These are phyloP conservation scores for Pherbina coryleti DNA, from an alignment of 2,888 invertebrate genomes.

Conservation along the genomic window DNA sequence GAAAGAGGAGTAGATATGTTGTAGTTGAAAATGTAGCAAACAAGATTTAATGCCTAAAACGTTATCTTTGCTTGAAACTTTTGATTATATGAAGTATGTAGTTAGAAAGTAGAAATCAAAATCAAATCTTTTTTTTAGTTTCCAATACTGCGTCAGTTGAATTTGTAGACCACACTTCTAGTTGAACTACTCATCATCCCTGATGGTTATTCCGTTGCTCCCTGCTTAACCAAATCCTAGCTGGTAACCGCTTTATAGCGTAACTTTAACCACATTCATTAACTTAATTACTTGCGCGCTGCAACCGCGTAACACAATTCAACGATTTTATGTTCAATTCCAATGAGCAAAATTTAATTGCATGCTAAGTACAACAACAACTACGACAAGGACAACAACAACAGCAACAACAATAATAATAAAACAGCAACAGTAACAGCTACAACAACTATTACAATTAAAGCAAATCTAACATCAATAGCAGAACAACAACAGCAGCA, in stretches of 20 bases:
- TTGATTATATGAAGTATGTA: not conserved
- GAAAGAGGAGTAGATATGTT: not conserved
- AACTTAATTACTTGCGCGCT: conserved; percentile 21
- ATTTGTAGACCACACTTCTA: not conserved
- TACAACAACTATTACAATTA: conserved; percentile 3
- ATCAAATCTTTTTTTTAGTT: not conserved
- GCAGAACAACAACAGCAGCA: not conserved
- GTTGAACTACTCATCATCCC: not conserved
- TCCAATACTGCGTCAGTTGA: not conserved
- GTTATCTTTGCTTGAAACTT: not conserved
- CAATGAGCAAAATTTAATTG: conserved; percentile 19
- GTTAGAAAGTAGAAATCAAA: not conserved
- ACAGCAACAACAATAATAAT: not conserved
- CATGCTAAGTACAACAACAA: conserved; percentile 6
- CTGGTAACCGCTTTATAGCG: not conserved
- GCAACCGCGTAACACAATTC: conserved; percentile 24
- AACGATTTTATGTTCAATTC: conserved; percentile 19
- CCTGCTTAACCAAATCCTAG: not conserved
- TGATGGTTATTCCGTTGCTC: not conserved
- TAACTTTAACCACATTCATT: conserved; percentile 26
- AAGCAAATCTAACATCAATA: conserved; percentile 7
- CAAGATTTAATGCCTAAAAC: not conserved
- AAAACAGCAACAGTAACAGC: not conserved
- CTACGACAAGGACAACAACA: conserved; percentile 12
- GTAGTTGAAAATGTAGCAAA: not conserved